phyloP scores from a whole-genome alignment of 2,888 invertebrate genomes.

The Sylvicola fuscatus region DNA sequence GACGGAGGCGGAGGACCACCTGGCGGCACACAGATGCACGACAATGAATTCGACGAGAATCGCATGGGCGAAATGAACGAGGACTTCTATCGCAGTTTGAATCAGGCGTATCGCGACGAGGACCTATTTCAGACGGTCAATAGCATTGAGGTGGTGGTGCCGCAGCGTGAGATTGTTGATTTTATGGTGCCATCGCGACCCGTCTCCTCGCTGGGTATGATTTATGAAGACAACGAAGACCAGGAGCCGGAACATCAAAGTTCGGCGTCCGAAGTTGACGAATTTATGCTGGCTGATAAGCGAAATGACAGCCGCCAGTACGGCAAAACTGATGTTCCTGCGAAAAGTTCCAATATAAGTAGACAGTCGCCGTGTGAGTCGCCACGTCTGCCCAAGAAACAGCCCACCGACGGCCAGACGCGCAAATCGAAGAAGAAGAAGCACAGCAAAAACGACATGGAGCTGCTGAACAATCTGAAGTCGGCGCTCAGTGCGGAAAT shows the following conservation, averaged over 20 bases:
- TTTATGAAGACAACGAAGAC: slow-evolving; percentile 71
- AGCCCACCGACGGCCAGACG: slow-evolving; percentile 2
- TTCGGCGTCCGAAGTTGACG: slow-evolving; percentile 15
- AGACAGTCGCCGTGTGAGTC: too few relatives aligned
- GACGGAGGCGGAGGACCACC: not conserved
- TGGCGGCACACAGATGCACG: not conserved
- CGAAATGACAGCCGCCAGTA: too few relatives aligned
- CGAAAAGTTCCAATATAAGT: not conserved
- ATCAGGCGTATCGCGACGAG: slow-evolving; percentile 65
- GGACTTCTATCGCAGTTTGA: slow-evolving; percentile 71
- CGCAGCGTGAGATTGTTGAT: slow-evolving; percentile 8
- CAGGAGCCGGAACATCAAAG: slow-evolving; percentile 22
- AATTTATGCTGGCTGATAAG: slow-evolving; percentile 26
- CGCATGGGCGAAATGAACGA: slow-evolving; percentile 45
- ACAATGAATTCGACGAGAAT: too few relatives aligned
- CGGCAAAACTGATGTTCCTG: not conserved
- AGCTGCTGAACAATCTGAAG: slow-evolving; percentile 22
- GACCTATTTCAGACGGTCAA: slow-evolving; percentile 15
- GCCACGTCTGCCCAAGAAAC: slow-evolving; percentile 1
- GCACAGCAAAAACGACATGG: slow-evolving; percentile 22
- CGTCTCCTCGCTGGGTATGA: slow-evolving; percentile 60
- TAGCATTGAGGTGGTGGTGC: slow-evolving; percentile 6
- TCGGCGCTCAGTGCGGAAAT: slow-evolving; percentile 10
- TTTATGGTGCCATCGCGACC: slow-evolving; percentile 31
- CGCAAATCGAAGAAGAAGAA: slow-evolving; percentile 21